Base-by-base conservation (phyloP, 2,113 vertebrate species). In the Calyptommatus sinebrachiatus region DNA sequence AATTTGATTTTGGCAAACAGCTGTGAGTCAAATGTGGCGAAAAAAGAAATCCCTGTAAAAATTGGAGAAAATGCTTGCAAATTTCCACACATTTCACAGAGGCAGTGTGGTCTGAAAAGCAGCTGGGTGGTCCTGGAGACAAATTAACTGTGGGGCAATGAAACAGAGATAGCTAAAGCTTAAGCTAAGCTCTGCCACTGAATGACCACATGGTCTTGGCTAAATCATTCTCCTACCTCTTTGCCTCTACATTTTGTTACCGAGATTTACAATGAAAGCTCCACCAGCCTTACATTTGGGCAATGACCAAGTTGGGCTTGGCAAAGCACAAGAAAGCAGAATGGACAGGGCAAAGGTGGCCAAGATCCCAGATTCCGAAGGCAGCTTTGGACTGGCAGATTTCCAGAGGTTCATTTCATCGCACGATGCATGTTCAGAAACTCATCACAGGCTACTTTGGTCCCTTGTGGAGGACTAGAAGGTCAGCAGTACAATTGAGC, bases 31-130 rank as follows among this genome's bases (percentile, higher is more conserved):
- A 93, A 89, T 90, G 90, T 84, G 89, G 90, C 92, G 85, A 88
- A 88, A 88, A 92, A 92, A 88, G 90, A 92, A 91, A 92, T 91
- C 92, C 89, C 91, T 93, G 92, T 93, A 91, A 91, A 92, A 93
- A 93, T 93, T 83, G 35, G 85, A 86, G 87, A 91, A 92, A 93
- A 93, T 92, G 90, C 90, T 83, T 92, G 86, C 5, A n/a, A 92
- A 93, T 93, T 93, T 92, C 91, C 90, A 91, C 91, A 91, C 89
- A 90, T 93, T 92, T 92, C 92, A 91, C 92, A 92, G 92, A 92
- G 87, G 88, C 88, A 0, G 91, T 93, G 92, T 93, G 92, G 92
- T 93, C 91, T 91, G 0, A 0, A 57, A 89, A 86, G 86, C 87
- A 92, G 87, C 91, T 88, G 91, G 92, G 92, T 93, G 92, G 92